Conservation (phyloP, 2,888 invertebrate genomes). For the Agrochola circellaris region DNA sequence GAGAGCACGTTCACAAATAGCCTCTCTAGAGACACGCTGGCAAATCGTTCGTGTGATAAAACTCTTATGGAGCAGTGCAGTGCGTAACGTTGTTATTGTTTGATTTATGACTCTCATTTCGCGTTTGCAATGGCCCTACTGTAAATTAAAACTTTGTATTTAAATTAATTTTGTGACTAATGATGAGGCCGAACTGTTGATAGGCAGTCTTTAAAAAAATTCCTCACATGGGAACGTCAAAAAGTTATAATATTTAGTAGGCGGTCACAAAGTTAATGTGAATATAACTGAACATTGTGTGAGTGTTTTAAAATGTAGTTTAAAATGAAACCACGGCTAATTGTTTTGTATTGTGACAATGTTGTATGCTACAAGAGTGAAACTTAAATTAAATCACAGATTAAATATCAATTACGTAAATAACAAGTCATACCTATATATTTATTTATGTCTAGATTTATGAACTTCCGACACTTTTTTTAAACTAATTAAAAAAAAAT, state of each 20-base stretch:
- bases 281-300: not conserved
- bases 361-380: not conserved
- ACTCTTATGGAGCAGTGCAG: no score
- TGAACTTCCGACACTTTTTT: not conserved
- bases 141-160: not conserved
- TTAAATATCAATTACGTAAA: slow-evolving; percentile 23
- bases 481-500: not conserved
- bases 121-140: not conserved
- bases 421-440: not conserved
- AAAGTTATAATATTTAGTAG: not conserved
- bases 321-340: slow-evolving; percentile 15
- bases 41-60: no score
- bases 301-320: not conserved
- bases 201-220: not conserved
- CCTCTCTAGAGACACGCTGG: no score
- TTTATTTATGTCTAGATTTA: not conserved
- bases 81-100: not conserved
- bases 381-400: slow-evolving; percentile 3
- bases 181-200: no score
- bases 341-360: not conserved
- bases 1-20: no score
- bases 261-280: not conserved
- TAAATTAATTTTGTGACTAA: not conserved
- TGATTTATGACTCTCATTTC: not conserved
- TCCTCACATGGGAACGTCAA: not conserved